Evolutionary conservation across 2,797 vertebrate genomes (phyloP), one percentile per base, ranked within the genome.

Genomic region (Betta splendens): DNA sequence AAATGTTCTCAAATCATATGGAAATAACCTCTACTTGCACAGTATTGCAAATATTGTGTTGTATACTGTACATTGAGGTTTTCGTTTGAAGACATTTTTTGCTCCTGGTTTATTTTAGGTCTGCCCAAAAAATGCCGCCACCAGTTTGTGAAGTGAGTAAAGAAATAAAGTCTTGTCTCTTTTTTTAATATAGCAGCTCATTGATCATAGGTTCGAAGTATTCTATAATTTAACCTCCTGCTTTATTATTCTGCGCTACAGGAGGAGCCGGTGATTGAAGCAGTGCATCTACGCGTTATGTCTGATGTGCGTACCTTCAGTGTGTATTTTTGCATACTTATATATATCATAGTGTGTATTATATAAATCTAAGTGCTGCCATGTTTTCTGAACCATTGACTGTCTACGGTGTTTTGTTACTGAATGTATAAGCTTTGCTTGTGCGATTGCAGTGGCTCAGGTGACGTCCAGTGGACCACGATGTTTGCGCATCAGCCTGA

Each of bases 41-140:
- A n/a, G n/a, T n/a, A n/a, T n/a, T n/a, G n/a, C n/a, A n/a, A n/a
- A n/a, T n/a, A n/a, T n/a, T n/a, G 25, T 25, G 7, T 4, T 7
- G 25, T 7, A 4, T 25, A 23, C 23, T 3, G 46, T 46, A n/a
- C n/a, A n/a, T n/a, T n/a, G n/a, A n/a, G 46, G 28, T 8, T 49
- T 56, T 43, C 40, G 13, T 64, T 48, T 39, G 3, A 36, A 39
- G 20, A 23, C 0, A 0, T 63, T 49, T 38, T 49, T n/a, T n/a
- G n/a, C n/a, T n/a, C n/a, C n/a, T n/a, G n/a, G n/a, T n/a, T n/a
- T n/a, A n/a, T 61, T 36, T 26, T 58, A 93, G 92, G 87, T 44
- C 78, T 92, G 1, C 90, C 91, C 17, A 93, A 86, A 72, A 93
- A 93, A 74, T 92, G 92, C 63, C 80, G 68, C 9, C 92, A 93